Percentiles rank a stretch among this genome's conserved stretches.
Conservation (phyloP, 2,113 vertebrate genomes). For the Oostethus manadensis region DNA sequence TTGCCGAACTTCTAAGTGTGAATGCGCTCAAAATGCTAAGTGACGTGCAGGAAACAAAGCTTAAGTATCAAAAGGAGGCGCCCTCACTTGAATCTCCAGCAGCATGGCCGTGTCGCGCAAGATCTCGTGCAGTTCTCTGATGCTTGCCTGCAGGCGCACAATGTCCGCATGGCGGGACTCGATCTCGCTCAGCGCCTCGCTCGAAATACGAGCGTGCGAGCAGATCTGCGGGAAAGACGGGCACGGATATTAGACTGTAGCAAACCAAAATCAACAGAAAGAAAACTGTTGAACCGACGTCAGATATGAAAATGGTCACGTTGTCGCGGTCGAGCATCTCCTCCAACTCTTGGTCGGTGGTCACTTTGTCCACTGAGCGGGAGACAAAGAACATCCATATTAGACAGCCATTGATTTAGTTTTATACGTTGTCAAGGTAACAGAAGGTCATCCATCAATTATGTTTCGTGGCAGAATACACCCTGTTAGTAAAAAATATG, state of each 20-base stretch:
- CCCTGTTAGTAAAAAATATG: too few relatives aligned
- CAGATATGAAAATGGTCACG: conserved; percentile 81
- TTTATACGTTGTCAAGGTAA: too few relatives aligned
- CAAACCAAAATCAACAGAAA: neutral
- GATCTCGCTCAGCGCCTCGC: conserved; percentile 83
- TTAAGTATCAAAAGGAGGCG: neutral
- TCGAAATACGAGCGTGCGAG: conserved; percentile 73
- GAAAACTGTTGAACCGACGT: conserved; percentile 65
- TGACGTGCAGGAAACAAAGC: neutral
- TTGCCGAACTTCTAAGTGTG: too few relatives aligned
- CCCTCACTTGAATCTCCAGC: conserved; percentile 81
- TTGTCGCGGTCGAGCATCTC: conserved; percentile 82
- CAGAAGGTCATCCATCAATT: too few relatives aligned
- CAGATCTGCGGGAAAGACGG: conserved; percentile 67
- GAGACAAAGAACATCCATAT: neutral
- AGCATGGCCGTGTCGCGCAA: conserved; percentile 84
- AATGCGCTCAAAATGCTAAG: too few relatives aligned
- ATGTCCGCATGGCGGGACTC: conserved; percentile 87
- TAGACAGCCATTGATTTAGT: too few relatives aligned
- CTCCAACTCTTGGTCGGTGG: conserved; percentile 85
- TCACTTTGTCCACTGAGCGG: conserved; percentile 78
- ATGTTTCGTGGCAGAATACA: too few relatives aligned
- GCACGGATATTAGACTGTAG: neutral
- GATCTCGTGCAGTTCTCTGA: conserved; percentile 83
- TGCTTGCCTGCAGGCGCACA: conserved; percentile 81